Evolutionary conservation across 2,888 invertebrate species (phyloP).

Genomic region (Brachylomia viminalis): DNA sequence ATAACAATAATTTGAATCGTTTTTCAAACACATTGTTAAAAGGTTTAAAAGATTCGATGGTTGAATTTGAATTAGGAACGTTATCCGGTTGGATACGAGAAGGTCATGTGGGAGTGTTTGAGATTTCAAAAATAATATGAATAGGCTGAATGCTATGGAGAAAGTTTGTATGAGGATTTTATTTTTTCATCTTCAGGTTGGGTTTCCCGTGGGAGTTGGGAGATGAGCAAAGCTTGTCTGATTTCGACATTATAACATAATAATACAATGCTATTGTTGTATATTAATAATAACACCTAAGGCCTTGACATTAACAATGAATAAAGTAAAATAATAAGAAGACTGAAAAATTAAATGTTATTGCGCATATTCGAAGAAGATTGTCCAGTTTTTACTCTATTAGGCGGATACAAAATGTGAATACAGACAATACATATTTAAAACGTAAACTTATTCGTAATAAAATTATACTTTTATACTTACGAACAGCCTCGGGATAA

Average conservation of each 20-base stretch:
- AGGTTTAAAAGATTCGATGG: conserved; percentile 56
- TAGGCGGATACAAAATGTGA: neutral
- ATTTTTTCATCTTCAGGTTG: neutral
- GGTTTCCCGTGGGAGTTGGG: neutral
- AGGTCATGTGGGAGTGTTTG: conserved; percentile 65
- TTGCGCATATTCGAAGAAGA: conserved; percentile 16
- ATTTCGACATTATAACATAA: neutral
- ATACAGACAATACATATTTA: neutral
- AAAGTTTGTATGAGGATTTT: conserved; percentile 41
- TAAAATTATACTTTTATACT: neutral
- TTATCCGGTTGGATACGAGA: conserved; percentile 56
- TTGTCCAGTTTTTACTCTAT: conserved; percentile 28
- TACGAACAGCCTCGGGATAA: neutral
- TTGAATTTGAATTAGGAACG: conserved; percentile 61
- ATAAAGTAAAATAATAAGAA: conserved; percentile 23
- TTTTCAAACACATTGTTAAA: conserved; percentile 60
- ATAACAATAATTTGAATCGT: conserved; percentile 42
- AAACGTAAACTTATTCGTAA: conserved; percentile 17
- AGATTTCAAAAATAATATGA: conserved; percentile 54
- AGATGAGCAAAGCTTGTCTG: neutral
- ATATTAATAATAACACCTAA: neutral
- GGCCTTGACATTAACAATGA: conserved; percentile 35
- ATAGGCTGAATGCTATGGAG: conserved; percentile 38
- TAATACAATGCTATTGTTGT: neutral
- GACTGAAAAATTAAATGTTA: neutral